A percentile compares a stretch with the other conserved stretches of the same genome.
These are phyloP conservation scores for Merodon equestris DNA, from an alignment of 2,888 invertebrate genomes.

Conservation along the genomic window DNA sequence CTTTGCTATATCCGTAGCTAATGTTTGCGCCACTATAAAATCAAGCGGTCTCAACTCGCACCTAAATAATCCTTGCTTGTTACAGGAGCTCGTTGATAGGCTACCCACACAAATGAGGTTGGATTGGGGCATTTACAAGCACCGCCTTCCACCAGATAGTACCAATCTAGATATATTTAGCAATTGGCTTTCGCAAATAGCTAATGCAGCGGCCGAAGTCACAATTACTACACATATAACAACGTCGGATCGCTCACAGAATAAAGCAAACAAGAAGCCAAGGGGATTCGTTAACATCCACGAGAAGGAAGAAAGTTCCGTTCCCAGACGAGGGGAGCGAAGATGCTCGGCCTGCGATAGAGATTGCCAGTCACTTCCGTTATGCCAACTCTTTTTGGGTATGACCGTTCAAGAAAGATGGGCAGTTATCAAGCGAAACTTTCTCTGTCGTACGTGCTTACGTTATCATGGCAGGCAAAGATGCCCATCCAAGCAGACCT, in stretches of 20 bases:
- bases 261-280: not conserved
- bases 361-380: conserved; percentile 5
- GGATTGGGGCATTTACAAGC: conserved; percentile 12
- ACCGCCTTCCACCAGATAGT: not conserved
- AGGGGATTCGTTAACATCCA: conserved; percentile 18
- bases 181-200: conserved; percentile 1
- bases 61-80: conserved; percentile 9
- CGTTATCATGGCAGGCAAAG: conserved; percentile 36
- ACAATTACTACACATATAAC: not conserved
- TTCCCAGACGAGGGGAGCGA: not conserved
- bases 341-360: conserved; percentile 1
- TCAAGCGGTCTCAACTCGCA: not conserved
- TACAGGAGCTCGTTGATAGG: conserved; percentile 7
- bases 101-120: conserved; percentile 18
- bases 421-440: conserved; percentile 25
- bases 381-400: conserved; percentile 3
- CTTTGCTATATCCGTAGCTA: conserved; percentile 4
- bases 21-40: conserved; percentile 15
- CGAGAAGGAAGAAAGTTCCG: not conserved
- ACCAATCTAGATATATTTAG: conserved; percentile 4
- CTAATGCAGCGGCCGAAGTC: conserved; percentile 1
- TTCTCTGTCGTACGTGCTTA: conserved; percentile 43
- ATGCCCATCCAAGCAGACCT: conserved; percentile 21
- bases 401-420: conserved; percentile 41
- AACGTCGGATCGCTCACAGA: not conserved